These are phyloP conservation scores for Hemitrygon akajei DNA, from an alignment of 2,797 vertebrate genomes.

Conservation along the genomic window DNA sequence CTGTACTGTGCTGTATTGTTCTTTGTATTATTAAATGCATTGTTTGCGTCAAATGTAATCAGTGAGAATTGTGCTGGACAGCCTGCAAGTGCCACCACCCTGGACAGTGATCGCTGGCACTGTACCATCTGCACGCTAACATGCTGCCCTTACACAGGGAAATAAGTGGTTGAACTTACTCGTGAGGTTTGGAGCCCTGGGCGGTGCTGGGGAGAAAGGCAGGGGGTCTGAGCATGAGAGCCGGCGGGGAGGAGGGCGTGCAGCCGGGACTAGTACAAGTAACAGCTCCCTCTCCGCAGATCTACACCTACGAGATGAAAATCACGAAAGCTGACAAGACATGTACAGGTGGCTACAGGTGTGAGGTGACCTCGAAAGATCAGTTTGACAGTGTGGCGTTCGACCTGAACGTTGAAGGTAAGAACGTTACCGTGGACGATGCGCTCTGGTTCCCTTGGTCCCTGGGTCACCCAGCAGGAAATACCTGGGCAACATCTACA, in stretches of 20 bases:
- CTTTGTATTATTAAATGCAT: too few species aligned
- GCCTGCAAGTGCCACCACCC: too few species aligned
- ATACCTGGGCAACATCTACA: too few species aligned
- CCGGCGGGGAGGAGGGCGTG: neutral
- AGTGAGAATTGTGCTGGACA: too few species aligned
- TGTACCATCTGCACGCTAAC: too few species aligned
- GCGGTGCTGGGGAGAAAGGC: neutral
- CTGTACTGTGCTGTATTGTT: too few species aligned
- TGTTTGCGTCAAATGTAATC: too few species aligned
- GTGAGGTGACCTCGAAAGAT: conserved; percentile 81
- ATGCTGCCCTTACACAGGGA: too few species aligned
- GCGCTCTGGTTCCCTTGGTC: too few species aligned
- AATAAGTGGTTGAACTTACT: neutral
- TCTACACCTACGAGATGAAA: conserved; percentile 75
- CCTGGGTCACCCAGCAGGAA: neutral
- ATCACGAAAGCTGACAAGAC: conserved; percentile 69
- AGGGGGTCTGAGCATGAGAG: neutral
- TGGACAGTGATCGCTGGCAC: too few species aligned
- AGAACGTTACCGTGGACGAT: neutral
- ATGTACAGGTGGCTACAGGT: conserved; percentile 77
- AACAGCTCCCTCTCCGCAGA: conserved; percentile 51
- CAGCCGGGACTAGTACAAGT: neutral
- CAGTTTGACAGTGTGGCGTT: conserved; percentile 76
- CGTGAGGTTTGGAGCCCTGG: neutral
- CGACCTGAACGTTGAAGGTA: conserved; percentile 74